Evolutionary conservation across 2,888 invertebrate genomes (phyloP).

Genomic region (Ypsolopha scabrella): DNA sequence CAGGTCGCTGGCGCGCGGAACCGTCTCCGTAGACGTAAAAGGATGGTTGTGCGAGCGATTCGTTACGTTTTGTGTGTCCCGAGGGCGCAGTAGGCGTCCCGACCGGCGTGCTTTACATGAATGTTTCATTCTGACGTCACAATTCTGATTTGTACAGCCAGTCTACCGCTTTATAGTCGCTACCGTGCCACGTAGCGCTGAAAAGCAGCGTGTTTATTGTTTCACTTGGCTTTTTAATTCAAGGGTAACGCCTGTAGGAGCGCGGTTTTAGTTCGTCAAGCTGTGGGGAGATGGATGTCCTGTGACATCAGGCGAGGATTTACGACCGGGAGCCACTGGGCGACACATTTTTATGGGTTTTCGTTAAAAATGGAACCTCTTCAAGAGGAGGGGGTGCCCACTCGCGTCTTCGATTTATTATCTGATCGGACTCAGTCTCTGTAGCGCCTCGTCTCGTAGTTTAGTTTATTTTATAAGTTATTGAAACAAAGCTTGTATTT

Average conservation of each 20-base stretch:
- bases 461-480: too few relatives aligned
- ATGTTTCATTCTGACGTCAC: constrained; percentile 58
- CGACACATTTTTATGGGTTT: too few relatives aligned
- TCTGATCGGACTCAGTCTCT: too few relatives aligned
- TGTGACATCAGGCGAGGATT: too few relatives aligned
- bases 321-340: too few relatives aligned
- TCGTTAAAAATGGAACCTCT: too few relatives aligned
- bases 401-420: too few relatives aligned
- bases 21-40: constrained; percentile 57
- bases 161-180: constrained; percentile 36
- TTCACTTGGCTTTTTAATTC: constrained; percentile 30
- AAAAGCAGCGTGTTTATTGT: constrained; percentile 40
- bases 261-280: too few relatives aligned
- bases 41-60: constrained; percentile 48
- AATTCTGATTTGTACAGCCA: constrained; percentile 61
- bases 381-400: too few relatives aligned
- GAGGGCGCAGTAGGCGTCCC: constrained; percentile 26
- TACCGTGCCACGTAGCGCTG: constrained; percentile 36
- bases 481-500: too few relatives aligned
- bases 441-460: too few relatives aligned
- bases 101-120: constrained; percentile 30
- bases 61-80: constrained; percentile 66
- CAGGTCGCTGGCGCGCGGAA: constrained; percentile 28
- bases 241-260: constrained; percentile 18
- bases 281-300: too few relatives aligned